Evolutionary conservation across 2,888 invertebrate genomes (phyloP).

Genomic region (Acholoe squamosa): DNA sequence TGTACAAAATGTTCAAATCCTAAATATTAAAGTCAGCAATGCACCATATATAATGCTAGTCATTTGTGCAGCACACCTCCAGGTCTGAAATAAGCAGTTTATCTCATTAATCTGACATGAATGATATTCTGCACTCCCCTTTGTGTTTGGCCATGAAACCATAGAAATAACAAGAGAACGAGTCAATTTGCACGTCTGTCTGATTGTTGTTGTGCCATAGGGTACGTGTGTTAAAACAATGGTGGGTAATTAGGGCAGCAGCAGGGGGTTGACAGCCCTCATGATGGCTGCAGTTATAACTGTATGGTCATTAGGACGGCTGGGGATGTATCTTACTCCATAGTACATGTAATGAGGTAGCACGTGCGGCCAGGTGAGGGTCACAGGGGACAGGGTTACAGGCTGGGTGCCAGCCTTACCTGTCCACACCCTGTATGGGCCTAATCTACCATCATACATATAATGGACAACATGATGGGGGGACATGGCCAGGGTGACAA

Average conservation of each 20-base stretch:
- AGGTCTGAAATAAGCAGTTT: no score
- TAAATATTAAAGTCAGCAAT: no score
- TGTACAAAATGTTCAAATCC: no score
- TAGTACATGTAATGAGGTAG: background rate
- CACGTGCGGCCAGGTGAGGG: background rate
- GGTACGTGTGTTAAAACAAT: background rate
- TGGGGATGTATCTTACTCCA: background rate
- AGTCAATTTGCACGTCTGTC: slow-evolving; percentile 1
- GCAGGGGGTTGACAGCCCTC: background rate
- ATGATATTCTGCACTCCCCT: background rate
- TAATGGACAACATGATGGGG: background rate
- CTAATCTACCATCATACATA: background rate
- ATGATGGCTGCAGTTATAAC: background rate
- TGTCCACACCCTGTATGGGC: background rate
- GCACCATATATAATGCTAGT: no score
- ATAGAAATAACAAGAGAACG: background rate
- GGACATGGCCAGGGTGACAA: background rate
- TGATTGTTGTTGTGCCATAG: background rate
- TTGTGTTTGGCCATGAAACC: slow-evolving; percentile 1
- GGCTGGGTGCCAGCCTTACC: background rate
- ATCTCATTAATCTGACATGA: no score
- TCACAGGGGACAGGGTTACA: background rate
- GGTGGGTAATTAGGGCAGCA: background rate
- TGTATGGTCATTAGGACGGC: background rate
- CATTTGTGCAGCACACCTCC: no score